Evolutionary conservation across 2,888 invertebrate species (phyloP).

Genomic region (Lomographa bimaculata): DNA sequence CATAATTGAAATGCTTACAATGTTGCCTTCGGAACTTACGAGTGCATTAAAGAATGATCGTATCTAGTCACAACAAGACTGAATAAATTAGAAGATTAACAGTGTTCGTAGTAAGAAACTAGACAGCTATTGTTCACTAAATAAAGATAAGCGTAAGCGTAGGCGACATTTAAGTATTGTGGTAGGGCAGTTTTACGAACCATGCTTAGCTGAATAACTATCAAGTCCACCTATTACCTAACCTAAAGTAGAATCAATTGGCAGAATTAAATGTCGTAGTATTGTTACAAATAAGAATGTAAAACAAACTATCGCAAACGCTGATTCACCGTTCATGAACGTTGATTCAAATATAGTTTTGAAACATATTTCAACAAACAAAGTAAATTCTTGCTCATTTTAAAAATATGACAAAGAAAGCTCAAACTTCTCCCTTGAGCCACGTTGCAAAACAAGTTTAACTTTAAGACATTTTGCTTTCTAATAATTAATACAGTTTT

Average conservation of each 20-base stretch:
- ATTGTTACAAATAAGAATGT: conserved; percentile 3
- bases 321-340: conserved; percentile 2
- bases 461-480: background rate
- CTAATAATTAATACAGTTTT: background rate
- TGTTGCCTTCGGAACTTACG: too few relatives aligned
- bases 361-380: too few relatives aligned
- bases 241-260: conserved; percentile 16
- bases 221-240: conserved; percentile 31
- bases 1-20: too few relatives aligned
- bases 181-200: conserved; percentile 67
- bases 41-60: too few relatives aligned
- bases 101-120: background rate
- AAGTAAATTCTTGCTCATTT: too few relatives aligned
- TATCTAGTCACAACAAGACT: too few relatives aligned
- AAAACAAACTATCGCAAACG: background rate
- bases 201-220: conserved; percentile 31
- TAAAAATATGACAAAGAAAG: background rate
- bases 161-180: conserved; percentile 46
- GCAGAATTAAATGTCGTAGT: conserved; percentile 1
- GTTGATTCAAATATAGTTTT: too few relatives aligned
- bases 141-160: conserved; percentile 34
- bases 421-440: conserved; percentile 1
- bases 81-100: too few relatives aligned
- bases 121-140: conserved; percentile 15
- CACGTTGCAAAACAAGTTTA: conserved; percentile 2